Percentiles rank a stretch among this genome's conserved stretches.
phyloP scores from a whole-genome alignment of 1,140 invertebrate species.

The Vollenhovia emeryi region DNA sequence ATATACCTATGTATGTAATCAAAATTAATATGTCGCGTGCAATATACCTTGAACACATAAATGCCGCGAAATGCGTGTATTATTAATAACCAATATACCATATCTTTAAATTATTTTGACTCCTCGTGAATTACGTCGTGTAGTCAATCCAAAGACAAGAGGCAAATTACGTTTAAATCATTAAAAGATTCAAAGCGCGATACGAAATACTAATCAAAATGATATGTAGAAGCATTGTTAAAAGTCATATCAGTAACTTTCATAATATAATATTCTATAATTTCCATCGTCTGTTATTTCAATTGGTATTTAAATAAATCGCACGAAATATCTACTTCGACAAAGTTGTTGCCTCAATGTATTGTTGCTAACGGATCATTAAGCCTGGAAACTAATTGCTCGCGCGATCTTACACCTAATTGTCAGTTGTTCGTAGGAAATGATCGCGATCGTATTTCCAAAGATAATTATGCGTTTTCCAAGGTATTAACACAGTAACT shows the following conservation, averaged over 20 bases:
- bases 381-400: background rate
- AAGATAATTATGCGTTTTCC: background rate
- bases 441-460: background rate
- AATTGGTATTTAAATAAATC: background rate
- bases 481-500: background rate
- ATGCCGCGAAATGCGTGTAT: background rate
- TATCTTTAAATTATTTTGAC: background rate
- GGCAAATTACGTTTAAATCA: constrained; percentile 1
- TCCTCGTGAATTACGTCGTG: background rate
- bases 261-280: background rate
- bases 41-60: background rate
- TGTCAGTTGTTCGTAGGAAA: background rate
- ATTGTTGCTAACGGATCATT: background rate
- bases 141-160: background rate
- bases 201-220: background rate
- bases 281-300: background rate
- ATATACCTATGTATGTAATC: no score
- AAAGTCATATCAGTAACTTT: background rate
- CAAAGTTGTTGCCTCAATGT: background rate
- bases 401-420: background rate
- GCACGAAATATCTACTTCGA: background rate
- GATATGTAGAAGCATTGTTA: constrained; percentile 1
- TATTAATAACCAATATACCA: background rate
- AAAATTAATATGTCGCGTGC: background rate
- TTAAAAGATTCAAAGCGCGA: background rate